A percentile compares a stretch with the other conserved stretches of the same genome.
Evolutionary conservation across 2,797 vertebrate species (phyloP).

Genomic region (Silurus lanzhouensis): DNA sequence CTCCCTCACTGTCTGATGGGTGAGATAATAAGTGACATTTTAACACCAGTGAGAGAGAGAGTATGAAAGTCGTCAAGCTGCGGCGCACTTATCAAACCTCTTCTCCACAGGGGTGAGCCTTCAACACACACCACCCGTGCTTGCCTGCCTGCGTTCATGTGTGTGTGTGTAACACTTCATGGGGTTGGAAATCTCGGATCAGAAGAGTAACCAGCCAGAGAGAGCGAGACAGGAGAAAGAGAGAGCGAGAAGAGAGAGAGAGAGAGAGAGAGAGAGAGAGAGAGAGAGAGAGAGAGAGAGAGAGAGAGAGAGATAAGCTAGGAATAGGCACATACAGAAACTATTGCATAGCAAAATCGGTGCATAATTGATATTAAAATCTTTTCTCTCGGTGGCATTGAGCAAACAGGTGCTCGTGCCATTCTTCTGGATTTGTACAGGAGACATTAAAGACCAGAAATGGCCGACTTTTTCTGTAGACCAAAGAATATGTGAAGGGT

Average conservation of each 20-base stretch:
- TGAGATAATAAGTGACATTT: conserved; percentile 52
- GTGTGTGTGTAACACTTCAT: conserved; percentile 12
- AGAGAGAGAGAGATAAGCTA: background rate
- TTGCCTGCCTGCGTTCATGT: background rate
- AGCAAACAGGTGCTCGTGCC: background rate
- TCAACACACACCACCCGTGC: conserved; percentile 8
- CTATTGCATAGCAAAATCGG: background rate
- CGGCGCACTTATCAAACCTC: conserved; percentile 26
- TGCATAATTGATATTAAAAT: background rate
- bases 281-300: too few species aligned
- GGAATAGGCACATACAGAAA: background rate
- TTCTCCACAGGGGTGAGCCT: conserved; percentile 21
- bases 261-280: background rate
- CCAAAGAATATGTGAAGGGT: background rate
- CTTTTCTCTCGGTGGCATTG: background rate
- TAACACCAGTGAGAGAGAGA: conserved; percentile 27
- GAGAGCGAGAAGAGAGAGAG: background rate
- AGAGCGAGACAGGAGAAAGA: background rate
- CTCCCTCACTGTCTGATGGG: conserved; percentile 25
- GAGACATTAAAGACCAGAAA: background rate
- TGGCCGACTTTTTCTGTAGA: background rate
- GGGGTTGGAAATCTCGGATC: conserved; percentile 25
- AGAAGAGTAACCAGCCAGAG: conserved; percentile 24
- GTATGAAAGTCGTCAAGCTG: conserved; percentile 45
- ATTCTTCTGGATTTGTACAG: background rate